phyloP scores from a whole-genome alignment of 1,140 invertebrate genomes.

The Hirudo medicinalis region DNA sequence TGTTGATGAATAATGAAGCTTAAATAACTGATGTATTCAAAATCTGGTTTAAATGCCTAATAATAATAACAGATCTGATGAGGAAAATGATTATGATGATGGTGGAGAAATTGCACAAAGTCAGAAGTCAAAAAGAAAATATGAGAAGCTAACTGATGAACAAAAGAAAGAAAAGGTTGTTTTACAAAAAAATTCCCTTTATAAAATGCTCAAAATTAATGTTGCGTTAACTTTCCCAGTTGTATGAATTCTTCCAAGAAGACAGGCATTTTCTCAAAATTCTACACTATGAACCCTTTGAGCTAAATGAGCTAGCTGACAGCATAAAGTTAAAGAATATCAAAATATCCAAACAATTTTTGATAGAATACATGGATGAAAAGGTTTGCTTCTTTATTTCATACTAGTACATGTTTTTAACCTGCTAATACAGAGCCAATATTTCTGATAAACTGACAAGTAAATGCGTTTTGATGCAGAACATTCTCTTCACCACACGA shows the following conservation, averaged over 20 bases:
- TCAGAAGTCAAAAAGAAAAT: constrained; percentile 1
- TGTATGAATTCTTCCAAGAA: neutral
- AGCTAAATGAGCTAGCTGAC: neutral
- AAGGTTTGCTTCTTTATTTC: neutral
- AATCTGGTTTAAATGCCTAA: neutral
- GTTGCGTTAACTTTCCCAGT: neutral
- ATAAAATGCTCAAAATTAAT: neutral
- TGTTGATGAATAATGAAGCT: neutral
- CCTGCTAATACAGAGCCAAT: neutral
- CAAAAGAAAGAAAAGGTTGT: constrained; percentile 13
- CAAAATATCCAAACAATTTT: neutral
- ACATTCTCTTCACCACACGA: constrained; percentile 9
- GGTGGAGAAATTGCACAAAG: neutral
- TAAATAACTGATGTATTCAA: neutral
- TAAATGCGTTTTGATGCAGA: neutral
- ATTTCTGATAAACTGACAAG: neutral
- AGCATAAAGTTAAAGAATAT: neutral
- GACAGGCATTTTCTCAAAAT: neutral
- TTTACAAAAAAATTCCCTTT: neutral
- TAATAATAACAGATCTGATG: neutral
- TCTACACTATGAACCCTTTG: constrained; percentile 9
- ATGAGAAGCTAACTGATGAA: constrained; percentile 4
- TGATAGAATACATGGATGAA: neutral
- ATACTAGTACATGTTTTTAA: neutral
- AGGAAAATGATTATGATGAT: neutral